A percentile compares a stretch with the other conserved stretches of the same genome.
Conservation (phyloP, 2,888 invertebrate genomes). For the Scotopteryx bipunctaria region DNA sequence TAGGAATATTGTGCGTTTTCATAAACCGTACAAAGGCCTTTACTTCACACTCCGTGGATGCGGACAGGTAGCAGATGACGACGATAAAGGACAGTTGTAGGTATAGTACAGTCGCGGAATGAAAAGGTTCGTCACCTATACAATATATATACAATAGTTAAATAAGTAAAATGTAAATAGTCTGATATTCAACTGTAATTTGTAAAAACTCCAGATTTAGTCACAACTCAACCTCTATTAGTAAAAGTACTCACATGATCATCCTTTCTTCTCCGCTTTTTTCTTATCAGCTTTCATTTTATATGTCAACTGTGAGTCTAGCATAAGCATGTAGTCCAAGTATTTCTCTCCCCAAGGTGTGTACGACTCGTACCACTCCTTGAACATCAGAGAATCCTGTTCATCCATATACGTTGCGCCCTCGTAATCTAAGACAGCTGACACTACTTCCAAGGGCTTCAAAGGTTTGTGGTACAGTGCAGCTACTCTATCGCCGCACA, state of each 20-base stretch:
- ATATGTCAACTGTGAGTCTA: conserved; percentile 57
- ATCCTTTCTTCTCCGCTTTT: conserved; percentile 42
- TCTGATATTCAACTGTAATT: not conserved
- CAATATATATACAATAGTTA: too few relatives aligned
- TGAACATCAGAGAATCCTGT: conserved; percentile 71
- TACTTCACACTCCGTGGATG: too few relatives aligned
- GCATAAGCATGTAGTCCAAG: conserved; percentile 58
- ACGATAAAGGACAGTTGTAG: too few relatives aligned
- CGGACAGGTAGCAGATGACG: too few relatives aligned
- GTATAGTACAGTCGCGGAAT: too few relatives aligned
- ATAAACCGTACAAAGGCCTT: too few relatives aligned
- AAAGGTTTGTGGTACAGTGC: conserved; percentile 80
- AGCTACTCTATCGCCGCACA: conserved; percentile 78
- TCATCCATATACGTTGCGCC: conserved; percentile 62
- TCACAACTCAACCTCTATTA: not conserved
- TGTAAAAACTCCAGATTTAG: not conserved
- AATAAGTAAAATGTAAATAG: too few relatives aligned
- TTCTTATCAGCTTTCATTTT: conserved; percentile 68
- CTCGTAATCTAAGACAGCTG: conserved; percentile 61
- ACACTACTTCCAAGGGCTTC: conserved; percentile 75
- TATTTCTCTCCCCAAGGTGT: conserved; percentile 62
- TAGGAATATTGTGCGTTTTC: too few relatives aligned
- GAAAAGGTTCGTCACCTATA: too few relatives aligned
- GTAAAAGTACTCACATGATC: not conserved
- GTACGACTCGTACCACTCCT: conserved; percentile 73